Evolutionary conservation across 2,113 vertebrate species (phyloP).

Genomic region (Lepus americanus): DNA sequence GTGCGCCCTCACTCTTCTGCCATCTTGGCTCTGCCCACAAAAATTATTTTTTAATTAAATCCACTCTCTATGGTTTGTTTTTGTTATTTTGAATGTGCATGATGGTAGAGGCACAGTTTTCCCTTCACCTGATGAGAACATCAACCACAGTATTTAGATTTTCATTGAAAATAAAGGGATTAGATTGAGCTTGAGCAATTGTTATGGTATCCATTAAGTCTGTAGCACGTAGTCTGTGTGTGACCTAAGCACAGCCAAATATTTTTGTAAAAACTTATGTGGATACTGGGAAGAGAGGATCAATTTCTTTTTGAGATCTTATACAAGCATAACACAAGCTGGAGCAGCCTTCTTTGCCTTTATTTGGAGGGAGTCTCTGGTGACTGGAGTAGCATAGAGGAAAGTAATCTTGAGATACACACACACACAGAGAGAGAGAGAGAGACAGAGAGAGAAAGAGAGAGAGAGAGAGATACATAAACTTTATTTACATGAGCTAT

Average conservation of each 20-base stretch:
- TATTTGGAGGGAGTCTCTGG: not conserved
- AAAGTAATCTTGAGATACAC: not conserved
- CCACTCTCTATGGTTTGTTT: not conserved
- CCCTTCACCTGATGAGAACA: not conserved
- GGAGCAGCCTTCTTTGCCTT: not conserved
- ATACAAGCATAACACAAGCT: not conserved
- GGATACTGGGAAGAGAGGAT: not conserved
- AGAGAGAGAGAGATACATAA: not conserved
- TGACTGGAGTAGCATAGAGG: not conserved
- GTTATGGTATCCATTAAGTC: not conserved
- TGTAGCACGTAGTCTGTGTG: not conserved
- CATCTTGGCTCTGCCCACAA: not conserved
- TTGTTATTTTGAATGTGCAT: not conserved
- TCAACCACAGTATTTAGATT: not conserved
- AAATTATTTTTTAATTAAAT: conserved; percentile 19
- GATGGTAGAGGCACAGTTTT: not conserved
- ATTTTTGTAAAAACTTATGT: not conserved
- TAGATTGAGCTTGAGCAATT: not conserved
- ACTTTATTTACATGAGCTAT: not conserved
- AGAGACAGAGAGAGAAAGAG: not conserved
- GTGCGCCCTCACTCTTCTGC: too few relatives aligned
- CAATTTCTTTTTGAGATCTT: not conserved
- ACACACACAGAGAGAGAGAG: not conserved
- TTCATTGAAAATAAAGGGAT: not conserved
- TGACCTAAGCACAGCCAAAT: not conserved